These are phyloP conservation scores for Melanotaenia pygmaea DNA, from an alignment of 2,797 vertebrate species.

Conservation along the genomic window DNA sequence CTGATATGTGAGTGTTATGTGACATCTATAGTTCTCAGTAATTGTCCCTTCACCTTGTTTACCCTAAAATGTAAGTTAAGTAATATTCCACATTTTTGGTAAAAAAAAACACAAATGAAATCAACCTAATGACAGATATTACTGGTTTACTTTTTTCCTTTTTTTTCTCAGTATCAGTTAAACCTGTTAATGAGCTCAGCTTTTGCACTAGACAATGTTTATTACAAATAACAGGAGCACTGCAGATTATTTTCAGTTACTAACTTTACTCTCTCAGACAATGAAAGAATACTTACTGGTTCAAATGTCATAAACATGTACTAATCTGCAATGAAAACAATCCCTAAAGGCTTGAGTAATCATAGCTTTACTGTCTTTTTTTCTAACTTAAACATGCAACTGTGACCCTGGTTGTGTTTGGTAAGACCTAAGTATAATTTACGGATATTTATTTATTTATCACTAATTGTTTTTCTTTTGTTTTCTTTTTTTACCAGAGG, in stretches of 20 bases:
- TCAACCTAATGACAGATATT: neutral
- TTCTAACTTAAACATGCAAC: neutral
- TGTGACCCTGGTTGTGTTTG: neutral
- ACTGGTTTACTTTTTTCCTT: neutral
- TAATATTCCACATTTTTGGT: slow-evolving; percentile 5
- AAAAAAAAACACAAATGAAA: slow-evolving; percentile 7
- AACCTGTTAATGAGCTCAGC: neutral
- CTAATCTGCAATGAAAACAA: neutral
- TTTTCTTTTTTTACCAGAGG: slow-evolving; percentile 17
- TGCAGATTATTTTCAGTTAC: neutral
- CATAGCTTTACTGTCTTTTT: neutral
- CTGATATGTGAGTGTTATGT: slow-evolving; percentile 14
- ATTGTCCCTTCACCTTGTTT: neutral
- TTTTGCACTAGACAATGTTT: neutral
- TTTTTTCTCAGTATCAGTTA: neutral
- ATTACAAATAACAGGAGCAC: neutral
- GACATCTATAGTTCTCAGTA: slow-evolving; percentile 11
- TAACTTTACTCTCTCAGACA: neutral
- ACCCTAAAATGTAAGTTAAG: neutral
- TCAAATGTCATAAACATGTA: neutral
- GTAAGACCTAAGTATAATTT: neutral
- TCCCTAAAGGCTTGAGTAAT: neutral
- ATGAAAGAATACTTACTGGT: neutral
- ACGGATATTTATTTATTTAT: neutral
- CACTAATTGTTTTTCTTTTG: neutral